These are phyloP conservation scores for Nephrocerus scutellatus DNA, from an alignment of 2,888 invertebrate genomes.

Conservation along the genomic window DNA sequence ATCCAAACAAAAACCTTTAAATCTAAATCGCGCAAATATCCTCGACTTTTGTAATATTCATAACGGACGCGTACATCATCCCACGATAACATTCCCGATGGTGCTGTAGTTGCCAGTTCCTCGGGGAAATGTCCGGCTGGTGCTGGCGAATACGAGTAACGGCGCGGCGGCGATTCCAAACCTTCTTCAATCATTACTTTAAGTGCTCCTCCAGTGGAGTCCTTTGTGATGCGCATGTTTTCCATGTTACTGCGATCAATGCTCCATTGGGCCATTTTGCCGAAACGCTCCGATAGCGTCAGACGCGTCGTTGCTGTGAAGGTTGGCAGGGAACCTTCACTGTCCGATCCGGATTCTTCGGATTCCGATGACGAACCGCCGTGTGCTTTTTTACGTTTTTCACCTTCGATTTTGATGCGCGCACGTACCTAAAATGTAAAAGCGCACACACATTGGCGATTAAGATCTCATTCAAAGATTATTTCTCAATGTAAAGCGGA, in stretches of 20 bases:
- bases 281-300: conserved; percentile 79
- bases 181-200: conserved; percentile 70
- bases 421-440: conserved; percentile 36
- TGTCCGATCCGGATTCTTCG: conserved; percentile 55
- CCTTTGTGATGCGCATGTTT: conserved; percentile 79
- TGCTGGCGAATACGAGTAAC: conserved; percentile 55
- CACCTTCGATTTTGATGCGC: conserved; percentile 48
- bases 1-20: conserved; percentile 34
- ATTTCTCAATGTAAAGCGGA: too few species aligned
- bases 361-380: conserved; percentile 53
- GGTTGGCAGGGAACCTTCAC: conserved; percentile 52
- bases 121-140: conserved; percentile 74
- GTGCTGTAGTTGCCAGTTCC: conserved; percentile 65
- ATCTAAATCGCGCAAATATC: conserved; percentile 66
- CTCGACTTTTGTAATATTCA: conserved; percentile 82
- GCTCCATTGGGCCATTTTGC: conserved; percentile 88
- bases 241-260: conserved; percentile 75
- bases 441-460: too few species aligned
- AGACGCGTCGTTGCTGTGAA: conserved; percentile 58
- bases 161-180: conserved; percentile 55
- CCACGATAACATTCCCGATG: conserved; percentile 69
- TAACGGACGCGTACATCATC: conserved; percentile 82
- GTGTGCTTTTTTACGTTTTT: conserved; percentile 49
- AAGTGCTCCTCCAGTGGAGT: conserved; percentile 62
- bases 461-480: too few species aligned